Evolutionary conservation across 2,888 invertebrate species (phyloP), one percentile per base, ranked within the genome.

Genomic region (Tupiocoris notatus): DNA sequence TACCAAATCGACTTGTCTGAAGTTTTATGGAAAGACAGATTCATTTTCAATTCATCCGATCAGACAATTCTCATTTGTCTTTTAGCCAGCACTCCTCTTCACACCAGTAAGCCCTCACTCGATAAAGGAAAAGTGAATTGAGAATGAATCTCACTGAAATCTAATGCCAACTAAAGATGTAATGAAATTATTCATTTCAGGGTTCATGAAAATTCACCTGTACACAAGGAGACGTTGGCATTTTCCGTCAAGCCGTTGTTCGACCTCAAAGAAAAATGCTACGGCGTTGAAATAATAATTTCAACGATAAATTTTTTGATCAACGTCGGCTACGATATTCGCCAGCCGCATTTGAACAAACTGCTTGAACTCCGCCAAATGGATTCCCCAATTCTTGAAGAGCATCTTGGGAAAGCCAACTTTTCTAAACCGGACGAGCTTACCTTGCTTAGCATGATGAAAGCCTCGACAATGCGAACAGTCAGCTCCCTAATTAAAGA

Each of bases 191-290:
- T 12, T 39, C 39, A 3, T 39, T 39, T 12, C 39, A 20, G 64
- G 23, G 74, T 74, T 20, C 75, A 75, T 59, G 75, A 75, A 23
- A 75, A 75, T 59, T 25, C 57, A 17, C 66, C 54, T 16, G 20
- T 66, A 2, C 75, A 75, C 66, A 22, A 21, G 25, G 66, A 65
- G 57, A 66, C 75, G 1, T 23, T 17, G 21, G 75, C 65, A 9
- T 75, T 66, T 56, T 75, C 75, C 66, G 75, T 75, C 1, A 23
- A 21, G 20, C 62, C 25, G 7, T n/a, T 73, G 39, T 73, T 73
- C 20, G 73, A 25, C 16, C 39, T 73, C 12, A 73, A 63, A 22
- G 62, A 39, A 17, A 63, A 73, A 39, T 73, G 73, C 54, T 21
- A 12, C 6, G 73, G 73, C 1, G 62, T 73, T 21, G 73, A 73